Percentiles rank a stretch among this genome's conserved stretches.
These are phyloP conservation scores for Aphelinus certus DNA, from an alignment of 1,140 invertebrate species.

Conservation along the genomic window DNA sequence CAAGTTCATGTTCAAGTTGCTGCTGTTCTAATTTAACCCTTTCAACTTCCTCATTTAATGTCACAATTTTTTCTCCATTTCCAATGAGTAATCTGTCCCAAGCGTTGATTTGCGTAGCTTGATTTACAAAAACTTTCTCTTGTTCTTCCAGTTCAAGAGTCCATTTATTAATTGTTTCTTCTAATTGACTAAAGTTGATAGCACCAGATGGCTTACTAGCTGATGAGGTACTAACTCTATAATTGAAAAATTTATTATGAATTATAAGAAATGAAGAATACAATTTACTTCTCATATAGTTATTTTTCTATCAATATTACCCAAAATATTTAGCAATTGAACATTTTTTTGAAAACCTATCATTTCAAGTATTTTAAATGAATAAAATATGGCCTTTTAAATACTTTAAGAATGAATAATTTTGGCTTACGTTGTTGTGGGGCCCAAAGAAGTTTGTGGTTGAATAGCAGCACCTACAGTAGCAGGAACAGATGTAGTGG, in stretches of 20 bases:
- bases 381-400: not conserved
- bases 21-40: conserved; percentile 89
- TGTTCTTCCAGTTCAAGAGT: conserved; percentile 92
- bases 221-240: conserved; percentile 61
- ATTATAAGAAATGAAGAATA: not conserved
- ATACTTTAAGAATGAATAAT: not conserved
- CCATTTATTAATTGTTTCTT: conserved; percentile 97
- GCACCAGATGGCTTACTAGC: conserved; percentile 62
- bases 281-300: too few species aligned
- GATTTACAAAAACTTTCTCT: conserved; percentile 91
- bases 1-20: conserved; percentile 90
- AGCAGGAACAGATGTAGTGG: conserved; percentile 34
- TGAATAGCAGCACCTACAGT: conserved; percentile 60
- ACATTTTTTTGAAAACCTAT: too few species aligned
- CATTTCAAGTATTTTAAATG: too few species aligned
- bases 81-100: conserved; percentile 92
- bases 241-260: conserved; percentile 29
- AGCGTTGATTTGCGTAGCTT: conserved; percentile 92
- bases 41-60: conserved; percentile 85
- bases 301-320: too few species aligned
- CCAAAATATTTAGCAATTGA: too few species aligned
- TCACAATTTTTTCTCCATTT: conserved; percentile 93
- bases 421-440: conserved; percentile 63
- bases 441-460: conserved; percentile 59
- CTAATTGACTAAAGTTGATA: conserved; percentile 88